Evolutionary conservation across 2,113 vertebrate species (phyloP), one percentile per base, ranked within the genome.

Genomic region (Mandrillus leucophaeus): DNA sequence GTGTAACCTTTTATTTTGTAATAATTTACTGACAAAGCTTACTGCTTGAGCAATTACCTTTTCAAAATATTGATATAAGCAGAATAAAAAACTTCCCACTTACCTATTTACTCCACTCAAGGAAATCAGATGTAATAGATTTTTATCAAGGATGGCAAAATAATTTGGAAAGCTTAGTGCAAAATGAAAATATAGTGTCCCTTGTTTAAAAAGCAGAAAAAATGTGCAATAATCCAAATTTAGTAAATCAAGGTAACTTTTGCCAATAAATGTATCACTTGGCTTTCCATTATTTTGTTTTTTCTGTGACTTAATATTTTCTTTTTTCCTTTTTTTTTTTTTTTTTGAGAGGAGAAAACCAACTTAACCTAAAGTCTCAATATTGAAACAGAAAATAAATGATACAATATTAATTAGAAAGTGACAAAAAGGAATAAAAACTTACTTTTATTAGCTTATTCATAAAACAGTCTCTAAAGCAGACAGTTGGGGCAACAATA

Each of bases 321-420:
- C 6, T 59, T 2, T 18, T 70, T 86, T n/a, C 73, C 16, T 17
- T 27, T 76, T 35, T 52, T 40, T 40, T 40, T 40, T 43, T 45
- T 43, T 48, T 55, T 70, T 72, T 79, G 0, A 90, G 27, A 78
- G 50, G 18, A 50, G 40, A 48, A 72, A 40, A 7, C 10, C 13
- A 82, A 35, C 7, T 85, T 93, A 50, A 12, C 45, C 68, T 85
- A 61, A 89, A 55, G 18, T 32, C 3, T 79, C 12, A 86, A 16
- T 84, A 45, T 82, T n/a, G 10, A 48, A 96, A 73, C 88, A 84
- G 73, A 96, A 97, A 98, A 97, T 40, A 82, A 96, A 35, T 82
- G 2, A 89, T 95, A 55, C 8, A 52, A 4, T 3, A 64, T 96
- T 84, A 76, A 82, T 13, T 25, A 97, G 90, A 96, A 88, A 66